phyloP scores from a whole-genome alignment of 1,140 invertebrate species.

The Drosophila suzukii region DNA sequence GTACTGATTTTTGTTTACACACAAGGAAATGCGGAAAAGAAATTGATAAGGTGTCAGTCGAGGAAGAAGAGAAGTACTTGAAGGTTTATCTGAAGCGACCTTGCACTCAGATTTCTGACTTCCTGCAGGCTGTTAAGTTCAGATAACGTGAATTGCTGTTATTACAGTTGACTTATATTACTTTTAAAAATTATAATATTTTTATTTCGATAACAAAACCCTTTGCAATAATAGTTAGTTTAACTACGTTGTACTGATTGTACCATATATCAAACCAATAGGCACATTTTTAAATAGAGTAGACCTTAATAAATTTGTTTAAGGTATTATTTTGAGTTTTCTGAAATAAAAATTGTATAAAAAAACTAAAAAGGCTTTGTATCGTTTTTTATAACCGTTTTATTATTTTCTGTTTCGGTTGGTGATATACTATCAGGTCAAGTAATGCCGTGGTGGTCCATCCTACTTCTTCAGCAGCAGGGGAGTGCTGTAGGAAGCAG shows the following conservation, averaged over 20 bases:
- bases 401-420: conserved; percentile 21
- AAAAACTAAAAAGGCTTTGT: background rate
- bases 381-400: conserved; percentile 15
- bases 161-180: too few species aligned
- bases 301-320: background rate
- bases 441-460: background rate
- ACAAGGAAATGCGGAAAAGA: conserved; percentile 5
- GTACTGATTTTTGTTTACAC: background rate
- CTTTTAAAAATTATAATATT: too few species aligned
- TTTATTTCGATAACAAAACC: too few species aligned
- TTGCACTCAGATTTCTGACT: conserved; percentile 14
- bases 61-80: background rate
- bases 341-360: background rate
- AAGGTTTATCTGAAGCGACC: conserved; percentile 14
- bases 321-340: background rate
- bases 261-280: too few species aligned
- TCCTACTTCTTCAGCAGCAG: conserved; percentile 69
- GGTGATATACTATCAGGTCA: background rate
- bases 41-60: conserved; percentile 1
- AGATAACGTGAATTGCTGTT: conserved; percentile 7
- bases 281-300: background rate
- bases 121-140: conserved; percentile 14
- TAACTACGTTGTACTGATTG: too few species aligned
- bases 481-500: conserved; percentile 63
- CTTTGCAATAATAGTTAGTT: too few species aligned